Evolutionary conservation across 2,113 vertebrate genomes (phyloP).

Genomic region (Hippocampus abdominalis): DNA sequence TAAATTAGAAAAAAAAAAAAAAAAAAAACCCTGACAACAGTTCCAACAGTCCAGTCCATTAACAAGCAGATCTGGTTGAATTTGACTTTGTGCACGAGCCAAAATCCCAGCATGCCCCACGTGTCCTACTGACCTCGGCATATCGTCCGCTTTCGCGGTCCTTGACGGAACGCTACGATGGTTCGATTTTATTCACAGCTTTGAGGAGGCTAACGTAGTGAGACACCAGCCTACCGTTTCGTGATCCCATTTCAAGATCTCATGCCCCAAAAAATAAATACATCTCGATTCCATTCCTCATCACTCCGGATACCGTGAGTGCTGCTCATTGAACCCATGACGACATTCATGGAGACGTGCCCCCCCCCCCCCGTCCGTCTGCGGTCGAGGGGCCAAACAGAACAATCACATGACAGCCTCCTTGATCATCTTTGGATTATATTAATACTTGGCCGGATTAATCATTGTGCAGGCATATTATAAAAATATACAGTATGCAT

Average conservation of each 20-base stretch:
- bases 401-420: constrained; percentile 27
- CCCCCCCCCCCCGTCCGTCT: constrained; percentile 11
- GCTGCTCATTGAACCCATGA: constrained; percentile 30
- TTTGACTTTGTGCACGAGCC: constrained; percentile 29
- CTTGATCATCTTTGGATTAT: constrained; percentile 55
- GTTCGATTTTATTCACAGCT: constrained; percentile 58
- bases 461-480: constrained; percentile 64
- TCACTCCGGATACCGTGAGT: constrained; percentile 29
- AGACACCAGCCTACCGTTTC: constrained; percentile 16
- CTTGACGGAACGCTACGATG: neutral
- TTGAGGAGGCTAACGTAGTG: constrained; percentile 41
- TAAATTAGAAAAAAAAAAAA: neutral
- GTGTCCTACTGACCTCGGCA: neutral
- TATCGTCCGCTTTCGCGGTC: constrained; percentile 11
- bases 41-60: constrained; percentile 4
- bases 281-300: constrained; percentile 14
- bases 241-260: constrained; percentile 10
- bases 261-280: constrained; percentile 19
- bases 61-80: constrained; percentile 3
- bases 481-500: constrained; percentile 62
- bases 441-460: constrained; percentile 65
- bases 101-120: neutral
- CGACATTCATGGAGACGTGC: constrained; percentile 40
- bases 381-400: constrained; percentile 10
- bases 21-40: constrained; percentile 41